Percentiles rank a stretch among this genome's conserved stretches.
Evolutionary conservation across 2,113 vertebrate species (phyloP).

Genomic region (Peromyscus polionotus): DNA sequence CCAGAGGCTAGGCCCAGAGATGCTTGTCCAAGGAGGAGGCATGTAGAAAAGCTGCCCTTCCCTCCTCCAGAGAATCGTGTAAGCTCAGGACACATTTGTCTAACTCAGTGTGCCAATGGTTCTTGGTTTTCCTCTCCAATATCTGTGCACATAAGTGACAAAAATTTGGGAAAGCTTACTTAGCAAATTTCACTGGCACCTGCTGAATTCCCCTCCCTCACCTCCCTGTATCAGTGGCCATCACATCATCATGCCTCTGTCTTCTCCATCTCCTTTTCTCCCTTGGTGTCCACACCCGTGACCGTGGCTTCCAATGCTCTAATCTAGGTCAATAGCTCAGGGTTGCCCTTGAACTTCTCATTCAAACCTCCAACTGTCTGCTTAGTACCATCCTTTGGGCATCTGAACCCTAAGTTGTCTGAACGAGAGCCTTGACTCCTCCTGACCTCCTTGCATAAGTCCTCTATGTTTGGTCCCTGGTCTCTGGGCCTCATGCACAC

Average conservation of each 20-base stretch:
- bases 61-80: background rate
- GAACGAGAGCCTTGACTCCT: background rate
- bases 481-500: background rate
- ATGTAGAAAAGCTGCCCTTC: background rate
- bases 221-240: background rate
- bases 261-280: background rate
- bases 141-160: background rate
- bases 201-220: background rate
- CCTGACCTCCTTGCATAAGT: background rate
- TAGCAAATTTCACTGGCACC: background rate
- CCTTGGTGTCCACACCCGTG: background rate
- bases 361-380: background rate
- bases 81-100: background rate
- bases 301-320: background rate
- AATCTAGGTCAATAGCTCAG: background rate
- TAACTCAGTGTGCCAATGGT: background rate
- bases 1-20: background rate
- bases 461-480: background rate
- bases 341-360: background rate
- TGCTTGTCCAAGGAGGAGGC: background rate
- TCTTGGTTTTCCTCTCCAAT: background rate
- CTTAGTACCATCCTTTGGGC: fast-evolving
- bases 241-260: background rate
- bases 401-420: background rate
- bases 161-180: background rate